Evolutionary conservation across 2,113 vertebrate genomes (phyloP).

Genomic region (Limnothrissa miodon): DNA sequence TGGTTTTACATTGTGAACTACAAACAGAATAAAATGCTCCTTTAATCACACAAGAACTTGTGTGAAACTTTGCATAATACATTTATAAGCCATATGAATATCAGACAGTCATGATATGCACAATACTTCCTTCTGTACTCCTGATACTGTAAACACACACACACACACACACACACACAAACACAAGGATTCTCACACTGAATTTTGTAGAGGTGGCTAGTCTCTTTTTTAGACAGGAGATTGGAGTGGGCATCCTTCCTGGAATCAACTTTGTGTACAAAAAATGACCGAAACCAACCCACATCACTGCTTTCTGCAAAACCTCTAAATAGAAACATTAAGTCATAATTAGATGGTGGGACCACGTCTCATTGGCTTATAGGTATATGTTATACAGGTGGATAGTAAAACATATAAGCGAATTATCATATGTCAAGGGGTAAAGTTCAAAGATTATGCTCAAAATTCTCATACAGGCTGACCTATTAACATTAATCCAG

Average conservation of each 20-base stretch:
- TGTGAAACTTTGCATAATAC: constrained; percentile 40
- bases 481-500: not conserved
- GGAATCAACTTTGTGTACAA: constrained; percentile 88
- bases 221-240: constrained; percentile 92
- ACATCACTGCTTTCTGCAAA: constrained; percentile 78
- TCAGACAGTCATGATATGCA: no score
- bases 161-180: not conserved
- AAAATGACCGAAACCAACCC: constrained; percentile 91
- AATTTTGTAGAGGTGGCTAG: constrained; percentile 93
- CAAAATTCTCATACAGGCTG: not conserved
- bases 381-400: constrained; percentile 40
- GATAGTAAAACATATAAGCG: not conserved
- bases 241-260: constrained; percentile 96
- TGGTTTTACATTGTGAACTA: constrained; percentile 96
- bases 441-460: not conserved
- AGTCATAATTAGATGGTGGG: not conserved
- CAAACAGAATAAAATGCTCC: constrained; percentile 39
- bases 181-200: constrained; percentile 77
- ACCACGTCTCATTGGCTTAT: not conserved
- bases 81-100: no score
- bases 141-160: no score
- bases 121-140: not conserved
- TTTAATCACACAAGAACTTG: not conserved
- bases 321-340: constrained; percentile 65
- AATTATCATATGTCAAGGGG: not conserved